phyloP scores from a whole-genome alignment of 2,888 invertebrate genomes.

The Lycophotia porphyrea region DNA sequence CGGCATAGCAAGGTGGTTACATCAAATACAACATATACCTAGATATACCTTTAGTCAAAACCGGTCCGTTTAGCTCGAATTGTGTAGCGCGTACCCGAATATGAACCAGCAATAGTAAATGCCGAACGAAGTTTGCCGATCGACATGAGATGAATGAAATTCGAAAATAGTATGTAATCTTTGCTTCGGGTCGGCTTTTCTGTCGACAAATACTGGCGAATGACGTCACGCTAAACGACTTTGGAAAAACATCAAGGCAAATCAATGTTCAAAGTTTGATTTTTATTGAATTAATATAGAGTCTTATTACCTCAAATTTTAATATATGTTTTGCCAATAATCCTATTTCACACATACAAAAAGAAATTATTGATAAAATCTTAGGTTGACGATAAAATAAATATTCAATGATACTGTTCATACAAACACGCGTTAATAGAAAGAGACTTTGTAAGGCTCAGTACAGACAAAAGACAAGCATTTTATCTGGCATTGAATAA shows the following conservation, averaged over 20 bases:
- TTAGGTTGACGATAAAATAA: conserved; percentile 9
- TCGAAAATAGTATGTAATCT: neutral
- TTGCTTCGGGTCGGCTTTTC: neutral
- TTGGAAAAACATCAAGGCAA: neutral
- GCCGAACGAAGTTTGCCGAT: neutral
- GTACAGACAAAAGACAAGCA: conserved; percentile 1
- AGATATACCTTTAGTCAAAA: neutral
- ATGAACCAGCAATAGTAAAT: neutral
- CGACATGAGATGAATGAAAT: neutral
- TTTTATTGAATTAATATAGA: neutral
- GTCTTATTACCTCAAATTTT: neutral
- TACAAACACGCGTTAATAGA: neutral
- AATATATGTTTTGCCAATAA: conserved; percentile 6
- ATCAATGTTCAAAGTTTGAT: neutral
- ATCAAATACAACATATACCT: neutral
- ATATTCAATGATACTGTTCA: conserved; percentile 3
- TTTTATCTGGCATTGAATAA: neutral
- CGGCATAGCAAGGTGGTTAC: no score
- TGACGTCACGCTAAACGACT: neutral
- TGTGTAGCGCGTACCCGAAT: neutral
- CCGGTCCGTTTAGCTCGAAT: neutral
- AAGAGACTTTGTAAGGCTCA: neutral
- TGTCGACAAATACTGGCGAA: neutral
- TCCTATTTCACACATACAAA: neutral
- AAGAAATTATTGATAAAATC: neutral